Conservation (phyloP, 2,113 vertebrate genomes). For the Prionailurus bengalensis region DNA sequence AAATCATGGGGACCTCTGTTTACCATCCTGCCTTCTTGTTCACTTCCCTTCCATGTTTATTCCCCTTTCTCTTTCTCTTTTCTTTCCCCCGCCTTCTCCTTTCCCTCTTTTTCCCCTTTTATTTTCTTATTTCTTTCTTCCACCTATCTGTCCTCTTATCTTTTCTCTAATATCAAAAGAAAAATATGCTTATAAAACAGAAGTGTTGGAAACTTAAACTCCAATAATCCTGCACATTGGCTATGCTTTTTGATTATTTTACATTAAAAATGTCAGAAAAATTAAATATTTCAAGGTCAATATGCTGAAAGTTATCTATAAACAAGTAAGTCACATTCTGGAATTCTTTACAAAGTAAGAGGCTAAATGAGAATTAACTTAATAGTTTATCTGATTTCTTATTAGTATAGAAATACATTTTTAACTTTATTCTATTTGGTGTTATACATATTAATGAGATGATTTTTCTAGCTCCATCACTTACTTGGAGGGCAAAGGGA, state of each 20-base stretch:
- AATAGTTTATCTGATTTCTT: not conserved
- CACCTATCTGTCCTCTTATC: not conserved
- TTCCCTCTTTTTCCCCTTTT: not conserved
- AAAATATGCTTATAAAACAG: not conserved
- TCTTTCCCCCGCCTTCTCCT: no score
- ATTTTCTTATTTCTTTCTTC: not conserved
- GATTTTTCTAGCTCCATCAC: not conserved
- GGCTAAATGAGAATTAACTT: not conserved
- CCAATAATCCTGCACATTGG: not conserved
- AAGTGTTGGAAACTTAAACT: not conserved
- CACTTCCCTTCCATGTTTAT: rapidly evolving
- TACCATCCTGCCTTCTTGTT: no score
- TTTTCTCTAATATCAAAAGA: not conserved
- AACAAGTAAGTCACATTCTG: not conserved
- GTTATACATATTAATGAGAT: not conserved
- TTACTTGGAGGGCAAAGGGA: not conserved
- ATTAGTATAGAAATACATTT: not conserved
- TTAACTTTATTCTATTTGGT: not conserved
- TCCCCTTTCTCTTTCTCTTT: not conserved
- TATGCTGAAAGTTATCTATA: not conserved
- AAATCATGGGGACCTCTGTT: not conserved
- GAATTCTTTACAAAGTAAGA: not conserved
- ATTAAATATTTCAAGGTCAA: not conserved
- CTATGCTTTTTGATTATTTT: not conserved
- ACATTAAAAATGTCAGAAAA: not conserved